Evolutionary conservation across 2,797 vertebrate genomes (phyloP), one percentile per base, ranked within the genome.

Genomic region (Natrix natrix): DNA sequence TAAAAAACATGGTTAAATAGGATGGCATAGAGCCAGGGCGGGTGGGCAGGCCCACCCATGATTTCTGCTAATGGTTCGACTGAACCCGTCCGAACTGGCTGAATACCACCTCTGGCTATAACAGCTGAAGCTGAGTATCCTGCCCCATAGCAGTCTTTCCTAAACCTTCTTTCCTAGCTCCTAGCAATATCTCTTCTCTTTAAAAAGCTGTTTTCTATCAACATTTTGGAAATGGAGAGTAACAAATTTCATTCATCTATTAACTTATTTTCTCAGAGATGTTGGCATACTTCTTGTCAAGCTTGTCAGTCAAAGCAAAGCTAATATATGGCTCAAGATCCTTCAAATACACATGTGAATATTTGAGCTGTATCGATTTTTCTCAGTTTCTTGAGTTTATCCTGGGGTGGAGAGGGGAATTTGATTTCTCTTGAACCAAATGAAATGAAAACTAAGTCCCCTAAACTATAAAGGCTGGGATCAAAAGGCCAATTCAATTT

Each of bases 221-320:
- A 86, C 90, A 61, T 3, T 88, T 95, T 96, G 91, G 14, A 94
- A 37, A 26, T 28, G 6, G 52, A 94, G 93, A 95, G 92, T 94
- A 94, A 89, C 86, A 54, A 94, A 94, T 78, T 95, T 93, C 48
- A 94, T 95, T 96, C 95, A 93, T 96, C 89, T 91, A 95, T 93
- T 95, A 74, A 90, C 24, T 94, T 93, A 92, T 94, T 95, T 96
- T 95, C 48, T 69, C 91, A 92, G 94, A 94, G 57, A 66, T 2
- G 92, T 95, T 74, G 93, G 8, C 92, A 57, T 92, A 6, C 60
- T 94, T 78, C 87, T 93, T 69, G 56, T 63, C 43, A 95, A 90
- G 92, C 69, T 96, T 93, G 74, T 88, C 3, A 74, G 0, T 95
- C 52, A 96, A 94, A 94, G 88, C 3, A 52, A 94, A 93, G 88